These are phyloP conservation scores for Chiroxiphia lanceolata DNA, from an alignment of 2,797 vertebrate species.

Conservation along the genomic window DNA sequence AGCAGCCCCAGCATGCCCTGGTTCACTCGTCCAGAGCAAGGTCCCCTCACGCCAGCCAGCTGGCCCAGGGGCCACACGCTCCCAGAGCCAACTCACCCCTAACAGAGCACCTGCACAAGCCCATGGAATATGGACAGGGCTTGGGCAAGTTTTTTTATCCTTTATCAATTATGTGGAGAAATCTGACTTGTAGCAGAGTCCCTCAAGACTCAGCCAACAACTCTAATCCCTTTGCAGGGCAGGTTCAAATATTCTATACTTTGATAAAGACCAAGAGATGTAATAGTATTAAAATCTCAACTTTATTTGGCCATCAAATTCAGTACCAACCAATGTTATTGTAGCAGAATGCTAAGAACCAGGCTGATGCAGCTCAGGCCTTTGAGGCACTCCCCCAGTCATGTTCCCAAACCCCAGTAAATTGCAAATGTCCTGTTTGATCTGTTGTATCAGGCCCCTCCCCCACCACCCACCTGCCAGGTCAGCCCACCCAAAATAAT, in stretches of 20 bases:
- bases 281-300: slow-evolving; percentile 78
- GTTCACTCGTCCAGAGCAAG: neutral
- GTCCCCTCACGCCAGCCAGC: neutral
- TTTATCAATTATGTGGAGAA: neutral
- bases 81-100: neutral
- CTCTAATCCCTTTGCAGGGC: neutral
- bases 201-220: neutral
- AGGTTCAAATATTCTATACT: neutral
- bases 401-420: slow-evolving; percentile 50
- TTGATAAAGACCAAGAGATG: neutral
- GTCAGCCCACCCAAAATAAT: slow-evolving; percentile 8
- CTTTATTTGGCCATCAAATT: slow-evolving; percentile 95
- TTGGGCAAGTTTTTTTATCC: accelerated
- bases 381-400: slow-evolving; percentile 42
- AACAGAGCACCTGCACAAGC: neutral
- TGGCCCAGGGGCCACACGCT: neutral
- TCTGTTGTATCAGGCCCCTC: slow-evolving; percentile 10
- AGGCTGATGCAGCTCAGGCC: slow-evolving; percentile 27
- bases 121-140: neutral
- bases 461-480: slow-evolving; percentile 27
- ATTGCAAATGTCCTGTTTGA: slow-evolving; percentile 40
- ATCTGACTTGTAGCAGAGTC: neutral
- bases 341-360: slow-evolving; percentile 84
- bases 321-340: slow-evolving; percentile 83
- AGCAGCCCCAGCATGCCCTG: neutral